Conservation (phyloP, 2,888 invertebrate species). For the Euphydryas editha region DNA sequence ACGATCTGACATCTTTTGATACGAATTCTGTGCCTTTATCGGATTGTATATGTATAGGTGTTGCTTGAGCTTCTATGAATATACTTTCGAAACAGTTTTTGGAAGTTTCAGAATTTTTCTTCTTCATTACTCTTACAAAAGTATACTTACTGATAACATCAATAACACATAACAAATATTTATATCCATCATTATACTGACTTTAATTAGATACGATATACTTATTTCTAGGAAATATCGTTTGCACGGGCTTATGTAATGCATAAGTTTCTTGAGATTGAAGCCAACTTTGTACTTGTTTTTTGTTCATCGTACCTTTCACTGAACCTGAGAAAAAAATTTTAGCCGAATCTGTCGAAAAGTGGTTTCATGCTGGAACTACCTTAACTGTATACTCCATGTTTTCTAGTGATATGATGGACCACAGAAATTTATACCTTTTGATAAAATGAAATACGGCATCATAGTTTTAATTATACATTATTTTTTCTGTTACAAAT, state of each 20-base stretch:
- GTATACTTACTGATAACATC: slow-evolving; percentile 44
- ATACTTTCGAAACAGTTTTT: slow-evolving; percentile 28
- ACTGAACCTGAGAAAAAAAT: too few relatives aligned
- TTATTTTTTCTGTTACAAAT: too few relatives aligned
- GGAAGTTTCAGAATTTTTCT: slow-evolving; percentile 37
- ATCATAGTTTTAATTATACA: too few relatives aligned
- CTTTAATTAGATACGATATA: neutral
- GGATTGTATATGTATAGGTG: neutral
- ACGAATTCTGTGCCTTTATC: neutral
- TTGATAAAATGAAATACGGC: too few relatives aligned
- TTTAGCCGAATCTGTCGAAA: too few relatives aligned
- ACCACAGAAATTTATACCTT: too few relatives aligned
- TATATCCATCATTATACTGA: slow-evolving; percentile 43
- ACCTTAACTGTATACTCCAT: too few relatives aligned
- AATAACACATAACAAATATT: slow-evolving; percentile 44
- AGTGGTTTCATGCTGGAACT: too few relatives aligned
- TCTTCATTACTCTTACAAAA: slow-evolving; percentile 38
- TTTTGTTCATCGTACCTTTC: neutral
- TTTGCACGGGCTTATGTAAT: neutral
- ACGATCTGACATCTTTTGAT: neutral
- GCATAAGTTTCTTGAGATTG: neutral
- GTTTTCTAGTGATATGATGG: too few relatives aligned
- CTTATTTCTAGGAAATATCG: neutral
- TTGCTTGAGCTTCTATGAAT: slow-evolving; percentile 1
- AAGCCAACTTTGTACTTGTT: neutral